Percentiles rank a stretch among this genome's conserved stretches.
phyloP scores from a whole-genome alignment of 2,113 vertebrate genomes.

The Caracal caracal region DNA sequence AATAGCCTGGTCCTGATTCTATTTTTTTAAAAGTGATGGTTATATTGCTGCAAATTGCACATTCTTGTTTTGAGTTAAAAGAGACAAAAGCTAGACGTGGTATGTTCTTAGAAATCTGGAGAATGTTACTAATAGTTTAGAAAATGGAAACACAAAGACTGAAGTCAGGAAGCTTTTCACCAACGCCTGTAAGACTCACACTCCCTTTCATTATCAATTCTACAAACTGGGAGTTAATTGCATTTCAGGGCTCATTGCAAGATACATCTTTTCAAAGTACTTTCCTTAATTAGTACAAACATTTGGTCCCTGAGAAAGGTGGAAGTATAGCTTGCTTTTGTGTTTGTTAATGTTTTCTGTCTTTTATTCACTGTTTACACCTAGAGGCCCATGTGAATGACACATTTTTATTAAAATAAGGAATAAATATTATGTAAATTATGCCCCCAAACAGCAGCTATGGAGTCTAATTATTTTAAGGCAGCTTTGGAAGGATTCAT shows the following conservation, averaged over 20 bases:
- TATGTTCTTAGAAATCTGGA: constrained; percentile 27
- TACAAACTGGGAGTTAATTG: constrained; percentile 56
- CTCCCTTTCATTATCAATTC: constrained; percentile 54
- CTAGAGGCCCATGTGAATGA: constrained; percentile 39
- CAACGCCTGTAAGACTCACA: constrained; percentile 19
- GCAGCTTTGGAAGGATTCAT: constrained; percentile 23
- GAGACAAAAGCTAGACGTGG: not conserved
- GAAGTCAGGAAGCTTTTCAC: constrained; percentile 41
- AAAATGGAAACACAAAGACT: constrained; percentile 56
- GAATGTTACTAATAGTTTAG: constrained; percentile 38
- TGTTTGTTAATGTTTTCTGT: constrained; percentile 51
- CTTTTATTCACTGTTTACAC: constrained; percentile 55
- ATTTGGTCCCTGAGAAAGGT: constrained; percentile 52
- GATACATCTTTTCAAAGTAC: constrained; percentile 14
- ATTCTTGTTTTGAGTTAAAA: constrained; percentile 43
- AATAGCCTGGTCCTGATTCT: not conserved
- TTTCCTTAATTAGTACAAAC: constrained; percentile 71
- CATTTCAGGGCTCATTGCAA: not conserved
- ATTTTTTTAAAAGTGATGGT: not conserved
- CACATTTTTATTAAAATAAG: constrained; percentile 73
- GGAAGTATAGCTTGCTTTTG: constrained; percentile 5
- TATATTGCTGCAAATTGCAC: constrained; percentile 18
- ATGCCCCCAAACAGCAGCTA: constrained; percentile 43
- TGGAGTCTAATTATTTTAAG: constrained; percentile 64
- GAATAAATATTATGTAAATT: constrained; percentile 70